Percentiles rank a stretch among this genome's conserved stretches.
phyloP scores from a whole-genome alignment of 2,113 vertebrate species.

The Echinops telfairi region DNA sequence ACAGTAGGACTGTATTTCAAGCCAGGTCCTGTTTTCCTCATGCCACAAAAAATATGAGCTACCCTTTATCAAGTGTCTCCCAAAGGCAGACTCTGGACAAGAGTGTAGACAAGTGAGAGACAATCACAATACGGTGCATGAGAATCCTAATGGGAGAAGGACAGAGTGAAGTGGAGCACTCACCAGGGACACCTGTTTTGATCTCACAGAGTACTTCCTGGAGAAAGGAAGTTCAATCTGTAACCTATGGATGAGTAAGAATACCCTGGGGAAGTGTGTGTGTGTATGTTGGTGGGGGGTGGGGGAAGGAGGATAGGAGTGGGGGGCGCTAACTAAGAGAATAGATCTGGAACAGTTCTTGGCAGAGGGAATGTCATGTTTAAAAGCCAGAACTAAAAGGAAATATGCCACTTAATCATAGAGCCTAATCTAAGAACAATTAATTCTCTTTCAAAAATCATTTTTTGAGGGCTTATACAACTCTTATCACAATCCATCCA shows the following conservation, averaged over 20 bases:
- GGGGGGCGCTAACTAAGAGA: neutral
- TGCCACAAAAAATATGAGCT: neutral
- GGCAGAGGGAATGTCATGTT: neutral
- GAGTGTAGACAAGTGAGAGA: neutral
- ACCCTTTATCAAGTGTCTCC: neutral
- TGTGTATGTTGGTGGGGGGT: neutral
- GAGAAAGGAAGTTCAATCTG: neutral
- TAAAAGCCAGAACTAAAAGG: neutral
- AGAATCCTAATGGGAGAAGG: neutral
- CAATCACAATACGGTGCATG: neutral
- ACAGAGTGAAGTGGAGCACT: neutral
- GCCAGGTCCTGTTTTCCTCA: neutral
- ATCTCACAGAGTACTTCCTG: neutral
- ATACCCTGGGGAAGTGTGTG: neutral
- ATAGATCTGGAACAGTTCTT: neutral
- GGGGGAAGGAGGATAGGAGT: too few relatives aligned
- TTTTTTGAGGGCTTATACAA: too few relatives aligned
- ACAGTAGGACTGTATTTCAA: neutral
- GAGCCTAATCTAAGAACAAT: too few relatives aligned
- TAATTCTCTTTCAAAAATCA: too few relatives aligned
- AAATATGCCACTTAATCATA: neutral
- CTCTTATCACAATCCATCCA: too few relatives aligned
- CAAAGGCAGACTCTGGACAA: neutral
- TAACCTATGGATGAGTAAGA: too few relatives aligned
- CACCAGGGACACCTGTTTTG: neutral